A percentile compares a stretch with the other conserved stretches of the same genome.
Conservation (phyloP, 2,113 vertebrate genomes). For the Lontra canadensis region DNA sequence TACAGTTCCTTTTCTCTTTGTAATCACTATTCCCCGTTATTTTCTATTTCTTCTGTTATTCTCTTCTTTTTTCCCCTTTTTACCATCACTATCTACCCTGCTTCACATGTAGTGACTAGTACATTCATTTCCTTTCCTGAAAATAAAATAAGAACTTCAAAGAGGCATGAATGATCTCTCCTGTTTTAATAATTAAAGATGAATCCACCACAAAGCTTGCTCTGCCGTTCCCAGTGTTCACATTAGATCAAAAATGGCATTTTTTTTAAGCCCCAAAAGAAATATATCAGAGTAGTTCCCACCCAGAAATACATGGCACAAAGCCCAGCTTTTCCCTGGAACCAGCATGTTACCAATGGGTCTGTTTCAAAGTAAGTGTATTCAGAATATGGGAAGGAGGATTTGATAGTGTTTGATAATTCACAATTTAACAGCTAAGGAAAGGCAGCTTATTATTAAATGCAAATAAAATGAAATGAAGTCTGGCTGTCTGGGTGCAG, state of each 20-base stretch:
- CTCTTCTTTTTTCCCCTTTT: conserved; percentile 56
- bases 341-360: conserved; percentile 67
- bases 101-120: conserved; percentile 63
- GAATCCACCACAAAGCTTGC: conserved; percentile 80
- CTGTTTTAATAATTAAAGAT: conserved; percentile 87
- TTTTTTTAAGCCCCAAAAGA: conserved; percentile 77
- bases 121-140: conserved; percentile 78
- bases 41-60: conserved; percentile 30
- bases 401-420: conserved; percentile 85
- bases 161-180: conserved; percentile 84
- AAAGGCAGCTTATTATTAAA: conserved; percentile 86
- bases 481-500: conserved; percentile 81
- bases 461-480: conserved; percentile 84
- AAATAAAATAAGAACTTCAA: conserved; percentile 85
- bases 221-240: conserved; percentile 78
- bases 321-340: conserved; percentile 75
- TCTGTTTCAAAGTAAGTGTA: conserved; percentile 71
- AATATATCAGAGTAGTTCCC: conserved; percentile 81
- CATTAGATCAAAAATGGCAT: conserved; percentile 84
- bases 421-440: conserved; percentile 81
- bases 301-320: conserved; percentile 65
- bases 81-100: conserved; percentile 61
- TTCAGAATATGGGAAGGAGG: conserved; percentile 67
- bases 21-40: neutral
- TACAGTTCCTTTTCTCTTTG: neutral